Percentiles rank a stretch among this genome's conserved stretches.
phyloP scores from a whole-genome alignment of 2,113 vertebrate species.

The Hippocampus abdominalis region DNA sequence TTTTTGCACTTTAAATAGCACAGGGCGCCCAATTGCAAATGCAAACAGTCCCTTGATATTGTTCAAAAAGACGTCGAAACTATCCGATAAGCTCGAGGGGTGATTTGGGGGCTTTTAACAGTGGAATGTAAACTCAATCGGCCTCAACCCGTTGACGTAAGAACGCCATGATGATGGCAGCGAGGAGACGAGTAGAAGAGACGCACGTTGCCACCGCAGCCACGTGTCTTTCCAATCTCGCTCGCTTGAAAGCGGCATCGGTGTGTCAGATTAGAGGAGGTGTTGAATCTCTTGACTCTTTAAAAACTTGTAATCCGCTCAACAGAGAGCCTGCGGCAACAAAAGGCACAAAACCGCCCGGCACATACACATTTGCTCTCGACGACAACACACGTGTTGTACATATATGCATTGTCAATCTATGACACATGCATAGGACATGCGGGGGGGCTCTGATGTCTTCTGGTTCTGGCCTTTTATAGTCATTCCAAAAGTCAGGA shows the following conservation, averaged over 20 bases:
- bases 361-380: constrained; percentile 19
- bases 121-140: constrained; percentile 66
- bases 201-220: constrained; percentile 21
- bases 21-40: constrained; percentile 12
- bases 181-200: constrained; percentile 27
- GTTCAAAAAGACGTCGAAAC: neutral
- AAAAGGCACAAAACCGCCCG: constrained; percentile 17
- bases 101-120: constrained; percentile 57
- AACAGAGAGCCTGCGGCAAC: constrained; percentile 53
- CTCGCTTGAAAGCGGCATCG: constrained; percentile 65
- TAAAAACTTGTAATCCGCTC: constrained; percentile 78
- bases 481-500: no score
- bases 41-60: neutral
- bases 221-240: constrained; percentile 58
- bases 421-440: neutral
- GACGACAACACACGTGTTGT: constrained; percentile 28
- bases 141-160: constrained; percentile 66
- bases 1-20: neutral
- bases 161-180: constrained; percentile 56
- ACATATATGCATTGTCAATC: constrained; percentile 9
- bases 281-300: constrained; percentile 69
- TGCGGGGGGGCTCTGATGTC: neutral
- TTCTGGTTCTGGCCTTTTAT: no score
- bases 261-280: constrained; percentile 68
- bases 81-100: constrained; percentile 44